Evolutionary conservation across 1,140 invertebrate species (phyloP).

Genomic region (Diabrotica undecimpunctata): DNA sequence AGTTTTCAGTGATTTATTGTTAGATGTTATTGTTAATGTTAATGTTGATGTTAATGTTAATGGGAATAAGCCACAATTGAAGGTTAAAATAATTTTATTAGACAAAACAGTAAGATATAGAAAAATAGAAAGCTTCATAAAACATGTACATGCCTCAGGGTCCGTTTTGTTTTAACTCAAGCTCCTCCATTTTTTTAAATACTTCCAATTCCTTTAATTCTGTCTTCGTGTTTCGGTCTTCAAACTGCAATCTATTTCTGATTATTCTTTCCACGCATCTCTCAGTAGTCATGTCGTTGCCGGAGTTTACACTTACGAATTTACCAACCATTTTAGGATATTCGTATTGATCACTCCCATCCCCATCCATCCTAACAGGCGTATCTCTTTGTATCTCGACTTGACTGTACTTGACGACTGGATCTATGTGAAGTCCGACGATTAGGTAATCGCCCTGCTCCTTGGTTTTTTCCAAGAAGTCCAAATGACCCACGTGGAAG

Average conservation of each 20-base stretch:
- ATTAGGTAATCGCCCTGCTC: no score
- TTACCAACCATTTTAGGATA: constrained; percentile 78
- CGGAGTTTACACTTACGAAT: constrained; percentile 62
- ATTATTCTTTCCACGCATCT: constrained; percentile 97
- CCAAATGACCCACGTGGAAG: constrained; percentile 97
- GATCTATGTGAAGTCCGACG: constrained; percentile 97
- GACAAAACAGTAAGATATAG: no score
- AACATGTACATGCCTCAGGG: no score
- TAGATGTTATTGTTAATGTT: no score
- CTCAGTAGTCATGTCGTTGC: constrained; percentile 92
- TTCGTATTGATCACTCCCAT: constrained; percentile 82
- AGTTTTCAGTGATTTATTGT: no score
- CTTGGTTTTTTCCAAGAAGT: constrained; percentile 90
- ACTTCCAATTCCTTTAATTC: constrained; percentile 76
- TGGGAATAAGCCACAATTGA: no score
- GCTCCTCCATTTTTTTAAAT: constrained; percentile 30
- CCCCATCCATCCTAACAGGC: constrained; percentile 69
- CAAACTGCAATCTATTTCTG: constrained; percentile 82
- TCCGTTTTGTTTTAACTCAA: neutral
- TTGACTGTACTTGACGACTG: constrained; percentile 89
- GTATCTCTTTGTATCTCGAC: constrained; percentile 92
- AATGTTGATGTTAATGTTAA: no score
- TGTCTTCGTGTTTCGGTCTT: constrained; percentile 82
- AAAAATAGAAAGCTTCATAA: no score
- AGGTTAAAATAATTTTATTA: no score